These are phyloP conservation scores for Apis cerana DNA, from an alignment of 1,140 invertebrate genomes.

Conservation along the genomic window DNA sequence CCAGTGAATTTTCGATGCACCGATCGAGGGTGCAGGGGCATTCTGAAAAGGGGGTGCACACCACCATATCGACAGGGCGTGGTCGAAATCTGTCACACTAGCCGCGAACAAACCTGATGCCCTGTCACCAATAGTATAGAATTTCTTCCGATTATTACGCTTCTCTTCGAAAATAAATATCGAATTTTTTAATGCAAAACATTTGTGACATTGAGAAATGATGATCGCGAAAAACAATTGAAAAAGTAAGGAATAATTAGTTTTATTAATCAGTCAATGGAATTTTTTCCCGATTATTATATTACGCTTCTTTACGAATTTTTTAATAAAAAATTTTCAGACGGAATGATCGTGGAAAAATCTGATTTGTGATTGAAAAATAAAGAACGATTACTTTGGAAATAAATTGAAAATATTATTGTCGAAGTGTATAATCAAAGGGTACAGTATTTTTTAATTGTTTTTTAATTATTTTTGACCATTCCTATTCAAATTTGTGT, in stretches of 20 bases:
- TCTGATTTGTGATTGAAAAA: too few relatives aligned
- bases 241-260: too few relatives aligned
- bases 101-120: conserved; percentile 76
- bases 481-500: too few relatives aligned
- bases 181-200: not conserved
- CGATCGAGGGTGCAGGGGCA: conserved; percentile 46
- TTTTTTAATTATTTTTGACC: too few relatives aligned
- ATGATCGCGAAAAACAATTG: not conserved
- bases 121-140: conserved; percentile 50
- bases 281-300: conserved; percentile 18
- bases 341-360: not conserved
- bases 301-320: not conserved
- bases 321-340: not conserved
- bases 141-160: conserved; percentile 14
- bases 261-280: conserved; percentile 32
- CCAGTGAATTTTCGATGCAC: conserved; percentile 54
- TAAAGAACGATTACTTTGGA: too few relatives aligned
- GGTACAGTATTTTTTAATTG: too few relatives aligned
- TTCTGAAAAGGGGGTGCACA: conserved; percentile 61
- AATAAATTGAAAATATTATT: too few relatives aligned
- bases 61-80: conserved; percentile 80
- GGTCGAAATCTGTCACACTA: conserved; percentile 81
- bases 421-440: too few relatives aligned
- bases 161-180: not conserved
- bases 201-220: not conserved